Base-by-base conservation (phyloP, 2,797 vertebrate species). In the Philypnodon macrostomus region DNA sequence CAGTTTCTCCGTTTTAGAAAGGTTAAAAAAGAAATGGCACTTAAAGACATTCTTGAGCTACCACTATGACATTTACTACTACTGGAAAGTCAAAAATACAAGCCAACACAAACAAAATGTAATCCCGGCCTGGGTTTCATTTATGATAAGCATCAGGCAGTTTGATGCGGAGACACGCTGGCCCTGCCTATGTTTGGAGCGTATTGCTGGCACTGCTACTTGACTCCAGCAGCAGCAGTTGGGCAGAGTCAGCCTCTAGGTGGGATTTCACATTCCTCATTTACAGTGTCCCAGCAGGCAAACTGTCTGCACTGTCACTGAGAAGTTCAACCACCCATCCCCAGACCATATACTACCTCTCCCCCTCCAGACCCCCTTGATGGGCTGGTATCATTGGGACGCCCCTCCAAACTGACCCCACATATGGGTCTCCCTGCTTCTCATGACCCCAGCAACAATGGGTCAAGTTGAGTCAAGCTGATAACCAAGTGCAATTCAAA, bases 261-360 rank as follows among this genome's bases (percentile, higher is more conserved):
- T 83, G 80, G 65, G 51, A 81, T 86, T 87, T 85, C 81, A 87
- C 71, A 85, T 88, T 85, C 69, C 72, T 23, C 45, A 34, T 85
- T 85, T 84, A 85, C 70, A 48, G 74, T 68, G 65, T 79, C 55
- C 61, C 39, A 70, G 53, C 54, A 59, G 52, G 71, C 67, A 54
- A 76, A 66, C 50, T 70, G 67, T 73, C 77, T 71, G 56, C 61
- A 48, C 16, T 63, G 42, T 75, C 69, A 81, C 27, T 2, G 29
- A 13, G 46, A 26, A 63, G 48, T 63, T 66, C 26, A 51, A 56
- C 21, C 55, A 65, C 49, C 26, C 50, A 42, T 9, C 37, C 11
- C 5, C 18, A 5, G 5, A 1, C 19, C n/a, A n/a, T n/a, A n/a
- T 2, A 18, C 11, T 18, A 1, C 36, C 7, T 17, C 17, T 2